A percentile compares a stretch with the other conserved stretches of the same genome.
These are phyloP conservation scores for Aepyceros melampus DNA, from an alignment of 2,113 vertebrate genomes.

Conservation along the genomic window DNA sequence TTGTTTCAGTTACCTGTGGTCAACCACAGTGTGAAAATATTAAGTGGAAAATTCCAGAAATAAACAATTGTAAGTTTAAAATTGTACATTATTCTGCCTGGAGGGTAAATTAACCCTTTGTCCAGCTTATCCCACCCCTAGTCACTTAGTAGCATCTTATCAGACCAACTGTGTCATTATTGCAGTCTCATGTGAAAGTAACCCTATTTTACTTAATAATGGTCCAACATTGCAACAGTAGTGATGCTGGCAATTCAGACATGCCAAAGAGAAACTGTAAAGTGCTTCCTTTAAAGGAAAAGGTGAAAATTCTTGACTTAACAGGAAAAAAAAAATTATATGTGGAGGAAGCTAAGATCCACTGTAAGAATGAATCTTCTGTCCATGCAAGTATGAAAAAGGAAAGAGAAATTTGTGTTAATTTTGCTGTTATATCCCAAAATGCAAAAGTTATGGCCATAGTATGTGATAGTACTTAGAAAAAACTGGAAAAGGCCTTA, in stretches of 20 bases:
- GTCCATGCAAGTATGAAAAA: not conserved
- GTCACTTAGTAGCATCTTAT: not conserved
- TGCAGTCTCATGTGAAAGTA: not conserved
- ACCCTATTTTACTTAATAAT: not conserved
- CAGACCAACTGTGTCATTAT: not conserved
- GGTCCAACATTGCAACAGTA: not conserved
- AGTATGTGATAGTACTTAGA: not conserved
- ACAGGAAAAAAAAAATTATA: not conserved
- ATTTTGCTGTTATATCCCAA: not conserved
- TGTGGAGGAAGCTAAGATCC: not conserved
- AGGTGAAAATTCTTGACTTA: not conserved
- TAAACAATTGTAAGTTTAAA: not conserved
- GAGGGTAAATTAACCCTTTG: not conserved
- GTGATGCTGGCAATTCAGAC: not conserved
- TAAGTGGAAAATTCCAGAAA: not conserved
- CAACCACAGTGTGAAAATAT: not conserved
- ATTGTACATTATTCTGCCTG: not conserved
- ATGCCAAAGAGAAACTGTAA: not conserved
- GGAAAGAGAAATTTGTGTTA: not conserved
- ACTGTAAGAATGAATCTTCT: not conserved
- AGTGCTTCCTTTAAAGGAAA: not conserved
- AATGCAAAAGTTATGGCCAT: not conserved
- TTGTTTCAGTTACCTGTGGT: not conserved
- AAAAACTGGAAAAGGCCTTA: not conserved
- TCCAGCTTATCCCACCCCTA: not conserved